Conservation (phyloP, 2,797 vertebrate species). For the Pipistrellus pipistrellus region DNA sequence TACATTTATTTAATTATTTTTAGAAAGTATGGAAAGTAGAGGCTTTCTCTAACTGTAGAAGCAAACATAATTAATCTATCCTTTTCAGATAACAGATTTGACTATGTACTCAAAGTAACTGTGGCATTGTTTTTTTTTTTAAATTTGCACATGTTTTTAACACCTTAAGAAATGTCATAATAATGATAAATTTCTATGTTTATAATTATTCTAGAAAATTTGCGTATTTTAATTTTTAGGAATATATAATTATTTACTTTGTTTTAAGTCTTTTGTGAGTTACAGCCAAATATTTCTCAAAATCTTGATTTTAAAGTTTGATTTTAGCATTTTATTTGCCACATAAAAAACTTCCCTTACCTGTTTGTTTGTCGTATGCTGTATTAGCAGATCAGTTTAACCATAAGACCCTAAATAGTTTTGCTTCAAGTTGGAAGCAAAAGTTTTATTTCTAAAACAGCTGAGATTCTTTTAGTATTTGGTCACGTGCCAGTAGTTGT, state of each 20-base stretch:
- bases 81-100: conserved; percentile 6
- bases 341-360: not conserved
- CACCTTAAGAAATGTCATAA: conserved; percentile 40
- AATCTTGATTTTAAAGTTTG: conserved; percentile 57
- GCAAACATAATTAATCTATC: not conserved
- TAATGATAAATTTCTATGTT: conserved; percentile 30
- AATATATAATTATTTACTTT: conserved; percentile 20
- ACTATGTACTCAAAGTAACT: conserved; percentile 7
- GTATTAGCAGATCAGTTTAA: conserved; percentile 22
- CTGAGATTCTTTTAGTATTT: conserved; percentile 58
- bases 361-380: conserved; percentile 22
- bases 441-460: conserved; percentile 71
- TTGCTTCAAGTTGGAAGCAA: conserved; percentile 52
- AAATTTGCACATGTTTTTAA: not conserved
- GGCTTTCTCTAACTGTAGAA: not conserved
- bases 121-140: not conserved
- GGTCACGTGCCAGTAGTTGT: conserved; percentile 59
- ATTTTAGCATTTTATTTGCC: conserved; percentile 53
- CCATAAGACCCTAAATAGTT: not conserved
- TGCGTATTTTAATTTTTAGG: conserved; percentile 45
- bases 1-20: conserved; percentile 53
- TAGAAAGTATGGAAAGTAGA: conserved; percentile 23
- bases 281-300: not conserved
- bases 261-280: conserved; percentile 50
- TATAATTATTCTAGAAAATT: conserved; percentile 57